phyloP scores from a whole-genome alignment of 2,888 invertebrate species.

The Congeria kusceri region DNA sequence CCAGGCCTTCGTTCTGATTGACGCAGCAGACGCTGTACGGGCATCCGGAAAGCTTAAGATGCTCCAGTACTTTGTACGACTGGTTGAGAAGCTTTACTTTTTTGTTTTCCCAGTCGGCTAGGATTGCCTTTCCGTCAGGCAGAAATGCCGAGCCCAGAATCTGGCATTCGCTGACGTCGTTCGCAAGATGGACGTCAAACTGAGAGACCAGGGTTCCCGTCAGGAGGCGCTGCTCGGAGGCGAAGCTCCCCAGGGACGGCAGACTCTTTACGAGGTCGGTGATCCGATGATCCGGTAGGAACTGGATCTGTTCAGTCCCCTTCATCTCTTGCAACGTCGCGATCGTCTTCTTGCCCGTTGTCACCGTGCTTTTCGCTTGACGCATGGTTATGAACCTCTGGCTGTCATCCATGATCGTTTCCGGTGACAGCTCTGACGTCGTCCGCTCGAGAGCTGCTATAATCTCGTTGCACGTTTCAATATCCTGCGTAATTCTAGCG shows the following conservation, averaged over 20 bases:
- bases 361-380: conserved; percentile 6
- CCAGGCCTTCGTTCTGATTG: conserved; percentile 32
- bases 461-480: conserved; percentile 4
- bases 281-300: conserved; percentile 10
- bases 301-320: conserved; percentile 29
- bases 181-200: conserved; percentile 21
- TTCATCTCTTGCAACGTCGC: conserved; percentile 1
- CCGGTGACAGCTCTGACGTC: conserved; percentile 1
- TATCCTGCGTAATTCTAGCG: conserved; percentile 1
- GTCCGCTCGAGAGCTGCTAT: conserved; percentile 8
- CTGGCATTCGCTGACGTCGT: conserved; percentile 22
- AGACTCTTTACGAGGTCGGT: conserved; percentile 14
- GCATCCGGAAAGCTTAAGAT: conserved; percentile 18
- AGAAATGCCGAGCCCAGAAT: conserved; percentile 26
- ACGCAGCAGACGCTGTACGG: conserved; percentile 35
- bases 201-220: conserved; percentile 14
- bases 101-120: conserved; percentile 29
- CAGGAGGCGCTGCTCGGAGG: conserved; percentile 17
- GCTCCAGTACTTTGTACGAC: conserved; percentile 32
- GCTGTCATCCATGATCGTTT: conserved; percentile 6
- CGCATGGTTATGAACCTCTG: conserved; percentile 19
- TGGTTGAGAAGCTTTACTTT: conserved; percentile 31
- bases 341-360: background rate
- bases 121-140: conserved; percentile 18
- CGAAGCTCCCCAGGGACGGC: conserved; percentile 11